Base-by-base conservation (phyloP, 2,888 invertebrate genomes). In the Germaria angustata region DNA sequence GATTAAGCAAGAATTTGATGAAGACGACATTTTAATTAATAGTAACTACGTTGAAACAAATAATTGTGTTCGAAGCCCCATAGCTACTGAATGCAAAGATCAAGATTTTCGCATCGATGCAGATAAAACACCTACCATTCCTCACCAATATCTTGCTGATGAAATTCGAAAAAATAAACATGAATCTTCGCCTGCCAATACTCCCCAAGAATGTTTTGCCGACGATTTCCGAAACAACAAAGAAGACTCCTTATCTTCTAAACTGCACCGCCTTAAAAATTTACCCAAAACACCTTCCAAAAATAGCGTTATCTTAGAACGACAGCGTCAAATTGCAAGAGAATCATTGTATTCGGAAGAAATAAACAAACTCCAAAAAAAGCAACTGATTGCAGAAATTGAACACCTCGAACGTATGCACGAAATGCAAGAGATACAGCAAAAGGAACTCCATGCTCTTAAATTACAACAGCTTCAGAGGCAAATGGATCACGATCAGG, bases 1-100 rank as follows among this genome's bases (percentile, higher is more conserved):
- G n/a, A 39, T 61, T n/a, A 8, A 36, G 24, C 13, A 63, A 13
- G 61, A 72, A 9, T 72, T 61, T 39, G 22, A 24, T 34, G 61
- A 73, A 46, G 72, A 61, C 11, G 11, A 17, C 13, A 61, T 36
- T 49, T 59, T 73, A 51, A 63, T 63, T 20, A 59, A 73, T 11
- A 51, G 61, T 6, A 61, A 63, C 32, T 39, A 28, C 34, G 11
- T 41, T n/a, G 72, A 59, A 20, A 28, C 3, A 6, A 28, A 28
- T 28, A 6, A 28, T 5, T 28, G 28, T 6, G 28, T 28, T 28
- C 28, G 6, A 28, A 72, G 34, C 17, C 51, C 51, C 2, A 39
- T 9, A 28, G 11, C 20, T 63, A 9, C 6, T 32, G 46, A 73
- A 39, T 32, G 9, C n/a, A n/a, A 17, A 2, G 59, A 59, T 2